These are phyloP conservation scores for Sphaerophoria rueppellii DNA, from an alignment of 2,888 invertebrate species.

Conservation along the genomic window DNA sequence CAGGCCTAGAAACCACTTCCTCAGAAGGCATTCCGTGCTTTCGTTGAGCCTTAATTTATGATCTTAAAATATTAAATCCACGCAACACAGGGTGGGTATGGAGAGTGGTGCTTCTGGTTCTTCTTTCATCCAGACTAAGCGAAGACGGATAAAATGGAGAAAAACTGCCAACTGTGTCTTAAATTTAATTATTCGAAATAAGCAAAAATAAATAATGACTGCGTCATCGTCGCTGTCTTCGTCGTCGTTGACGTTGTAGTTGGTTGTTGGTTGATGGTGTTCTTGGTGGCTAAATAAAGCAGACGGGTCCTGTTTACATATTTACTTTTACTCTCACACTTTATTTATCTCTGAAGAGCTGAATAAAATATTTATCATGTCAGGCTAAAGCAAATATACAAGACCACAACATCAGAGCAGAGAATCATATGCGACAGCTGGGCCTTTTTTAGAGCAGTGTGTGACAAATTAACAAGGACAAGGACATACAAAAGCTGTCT, in stretches of 20 bases:
- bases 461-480: slow-evolving; percentile 18
- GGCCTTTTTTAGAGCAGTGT: slow-evolving; percentile 10
- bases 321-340: slow-evolving; percentile 7
- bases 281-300: not conserved
- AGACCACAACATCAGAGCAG: not conserved
- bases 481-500: not conserved
- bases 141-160: slow-evolving; percentile 3
- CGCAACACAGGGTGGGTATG: not conserved
- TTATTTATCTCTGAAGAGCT: slow-evolving; percentile 4
- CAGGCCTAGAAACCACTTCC: not conserved
- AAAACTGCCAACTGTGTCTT: slow-evolving; percentile 15
- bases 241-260: not conserved
- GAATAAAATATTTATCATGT: slow-evolving; percentile 25
- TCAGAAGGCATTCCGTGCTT: not conserved
- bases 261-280: too few relatives aligned
- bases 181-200: slow-evolving; percentile 46
- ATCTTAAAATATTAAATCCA: slow-evolving; percentile 22
- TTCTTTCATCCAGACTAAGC: not conserved
- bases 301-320: not conserved
- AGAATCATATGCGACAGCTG: not conserved
- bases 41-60: slow-evolving; percentile 17
- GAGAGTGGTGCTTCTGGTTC: too few relatives aligned
- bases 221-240: not conserved
- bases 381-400: slow-evolving; percentile 1
- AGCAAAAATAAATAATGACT: slow-evolving; percentile 34